Percentiles rank a stretch among this genome's conserved stretches.
These are phyloP conservation scores for Syrphus vitripennis DNA, from an alignment of 2,888 invertebrate genomes.

Conservation along the genomic window DNA sequence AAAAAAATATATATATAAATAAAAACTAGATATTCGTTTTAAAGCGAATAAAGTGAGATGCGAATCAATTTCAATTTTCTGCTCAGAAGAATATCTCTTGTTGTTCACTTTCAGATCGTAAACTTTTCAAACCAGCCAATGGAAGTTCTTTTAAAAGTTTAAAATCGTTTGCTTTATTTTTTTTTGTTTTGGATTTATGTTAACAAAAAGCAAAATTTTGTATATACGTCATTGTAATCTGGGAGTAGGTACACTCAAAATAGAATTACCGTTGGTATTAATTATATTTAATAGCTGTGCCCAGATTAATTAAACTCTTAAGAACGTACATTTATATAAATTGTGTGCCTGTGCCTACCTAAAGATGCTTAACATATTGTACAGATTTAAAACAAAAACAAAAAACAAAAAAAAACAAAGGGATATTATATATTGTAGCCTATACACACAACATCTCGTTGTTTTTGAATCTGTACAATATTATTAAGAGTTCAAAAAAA, in stretches of 20 bases:
- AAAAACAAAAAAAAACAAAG: too few species aligned
- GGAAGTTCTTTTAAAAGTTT: not conserved
- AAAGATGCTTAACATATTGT: not conserved
- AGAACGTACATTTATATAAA: not conserved
- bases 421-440: not conserved
- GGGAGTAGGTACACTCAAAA: not conserved
- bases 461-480: too few species aligned
- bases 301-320: conserved; percentile 13
- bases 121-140: not conserved
- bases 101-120: not conserved
- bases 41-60: conserved; percentile 27
- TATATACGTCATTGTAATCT: not conserved
- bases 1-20: not conserved
- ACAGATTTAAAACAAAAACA: not conserved
- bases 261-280: conserved; percentile 9
- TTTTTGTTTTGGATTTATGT: not conserved
- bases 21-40: conserved; percentile 34
- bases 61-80: conserved; percentile 51
- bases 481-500: too few species aligned
- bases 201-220: not conserved
- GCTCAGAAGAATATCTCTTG: conserved; percentile 36
- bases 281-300: conserved; percentile 18
- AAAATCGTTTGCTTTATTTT: too few species aligned
- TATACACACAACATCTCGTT: too few species aligned
- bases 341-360: not conserved